These are phyloP conservation scores for Tragulus kanchil DNA, from an alignment of 2,113 vertebrate species.

Conservation along the genomic window DNA sequence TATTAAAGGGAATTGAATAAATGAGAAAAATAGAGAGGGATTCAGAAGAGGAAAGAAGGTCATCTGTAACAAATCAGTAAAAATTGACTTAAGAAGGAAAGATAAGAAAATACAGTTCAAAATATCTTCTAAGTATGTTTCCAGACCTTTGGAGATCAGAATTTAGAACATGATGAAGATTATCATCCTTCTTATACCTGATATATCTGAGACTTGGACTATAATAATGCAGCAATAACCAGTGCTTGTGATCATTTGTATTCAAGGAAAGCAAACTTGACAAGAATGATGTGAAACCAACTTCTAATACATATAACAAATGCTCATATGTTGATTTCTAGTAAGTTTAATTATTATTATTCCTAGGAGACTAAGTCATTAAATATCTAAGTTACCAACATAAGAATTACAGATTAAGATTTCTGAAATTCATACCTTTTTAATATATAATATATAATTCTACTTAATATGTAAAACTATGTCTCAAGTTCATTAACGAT, in stretches of 20 bases:
- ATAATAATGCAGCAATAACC: neutral
- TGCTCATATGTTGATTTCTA: neutral
- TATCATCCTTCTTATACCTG: neutral
- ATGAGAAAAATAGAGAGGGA: neutral
- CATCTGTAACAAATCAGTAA: neutral
- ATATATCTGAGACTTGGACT: neutral
- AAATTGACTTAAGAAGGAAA: neutral
- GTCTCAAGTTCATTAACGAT: neutral
- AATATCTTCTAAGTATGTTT: neutral
- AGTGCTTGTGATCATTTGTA: neutral
- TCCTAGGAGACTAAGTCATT: neutral
- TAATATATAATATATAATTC: neutral
- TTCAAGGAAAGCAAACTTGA: neutral
- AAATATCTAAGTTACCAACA: conserved; percentile 13
- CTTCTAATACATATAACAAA: neutral
- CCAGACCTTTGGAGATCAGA: neutral
- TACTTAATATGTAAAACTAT: neutral
- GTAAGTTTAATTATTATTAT: neutral
- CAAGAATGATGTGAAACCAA: neutral
- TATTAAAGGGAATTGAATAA: neutral
- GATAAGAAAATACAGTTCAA: neutral
- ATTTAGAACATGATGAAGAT: neutral
- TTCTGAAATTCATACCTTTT: neutral
- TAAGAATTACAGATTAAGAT: neutral
- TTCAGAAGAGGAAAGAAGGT: neutral